Evolutionary conservation across 1,140 invertebrate species (phyloP), one percentile per base, ranked within the genome.

Genomic region (Cotesia typhae): DNA sequence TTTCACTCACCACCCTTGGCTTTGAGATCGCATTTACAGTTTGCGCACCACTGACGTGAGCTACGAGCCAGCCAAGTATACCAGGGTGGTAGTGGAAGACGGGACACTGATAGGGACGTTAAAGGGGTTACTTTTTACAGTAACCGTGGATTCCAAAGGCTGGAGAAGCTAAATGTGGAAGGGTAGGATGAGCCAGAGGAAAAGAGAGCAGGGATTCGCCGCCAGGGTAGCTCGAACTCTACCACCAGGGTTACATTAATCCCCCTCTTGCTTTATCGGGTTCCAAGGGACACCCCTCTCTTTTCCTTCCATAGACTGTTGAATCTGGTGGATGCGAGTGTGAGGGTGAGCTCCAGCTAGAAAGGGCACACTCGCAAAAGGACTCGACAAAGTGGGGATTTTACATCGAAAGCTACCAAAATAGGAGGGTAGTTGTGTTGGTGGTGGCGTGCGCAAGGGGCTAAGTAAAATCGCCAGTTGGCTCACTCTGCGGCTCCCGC

Each of bases 401-500:
- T 36, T 59, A 55, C 55, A 61, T 71, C 66, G 36, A 36, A 41
- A 73, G 66, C 37, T 41, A 60, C 35, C 64, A 71, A 65, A 74
- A 74, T 72, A 63, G 75, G 69, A 47, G 41, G 41, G 41, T 47
- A 47, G 41, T 47, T 47, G 41, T 47, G 41, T 47, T 47, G 75
- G 74, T 70, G 68, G 67, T 67, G 75, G 72, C 66, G 70, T 71
- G 68, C 72, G 75, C 67, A 75, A 70, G 74, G 73, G 78, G 79
- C 80, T 81, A 77, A 78, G 77, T 64, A 52, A 76, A 78, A 75
- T 83, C 77, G 81, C 77, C 79, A 80, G 78, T 78, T 81, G 78
- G 83, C 83, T 87, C 85, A 87, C 86, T 87, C 85, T 87, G 86
- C 86, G 86, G 85, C 86, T 87, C 86, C 86, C 86, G 86, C 85